These are phyloP conservation scores for Aplochiton taeniatus DNA, from an alignment of 2,797 vertebrate genomes.

Conservation along the genomic window DNA sequence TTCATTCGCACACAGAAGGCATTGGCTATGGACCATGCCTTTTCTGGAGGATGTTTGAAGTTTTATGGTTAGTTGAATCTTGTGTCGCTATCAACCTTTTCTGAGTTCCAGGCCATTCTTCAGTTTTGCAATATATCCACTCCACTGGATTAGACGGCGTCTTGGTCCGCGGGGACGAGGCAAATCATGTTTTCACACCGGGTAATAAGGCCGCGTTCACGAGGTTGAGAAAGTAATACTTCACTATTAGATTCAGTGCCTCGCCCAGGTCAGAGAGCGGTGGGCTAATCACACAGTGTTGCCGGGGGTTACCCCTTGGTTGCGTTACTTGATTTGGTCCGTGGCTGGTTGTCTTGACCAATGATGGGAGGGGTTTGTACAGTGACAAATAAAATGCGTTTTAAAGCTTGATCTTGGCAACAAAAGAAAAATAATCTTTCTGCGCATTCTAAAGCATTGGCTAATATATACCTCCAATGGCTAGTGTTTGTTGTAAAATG, in stretches of 20 bases:
- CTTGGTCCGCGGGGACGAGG: slow-evolving; percentile 4
- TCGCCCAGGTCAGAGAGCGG: slow-evolving; percentile 24
- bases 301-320: background rate
- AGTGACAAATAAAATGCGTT: background rate
- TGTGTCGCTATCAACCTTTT: too few relatives aligned
- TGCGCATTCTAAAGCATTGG: too few relatives aligned
- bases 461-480: too few relatives aligned
- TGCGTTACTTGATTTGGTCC: slow-evolving; percentile 14
- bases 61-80: too few relatives aligned
- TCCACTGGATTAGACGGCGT: background rate
- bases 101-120: background rate
- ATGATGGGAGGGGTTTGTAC: slow-evolving; percentile 17
- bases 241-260: slow-evolving; percentile 24
- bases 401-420: too few relatives aligned
- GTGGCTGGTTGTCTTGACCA: background rate
- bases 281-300: slow-evolving; percentile 8
- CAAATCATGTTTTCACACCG: slow-evolving; percentile 25
- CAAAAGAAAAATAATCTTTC: too few relatives aligned
- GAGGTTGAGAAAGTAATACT: slow-evolving; percentile 24
- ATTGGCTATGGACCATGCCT: too few relatives aligned
- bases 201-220: slow-evolving; percentile 23
- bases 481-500: too few relatives aligned
- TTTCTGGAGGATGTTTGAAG: too few relatives aligned
- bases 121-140: slow-evolving; percentile 16
- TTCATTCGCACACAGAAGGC: too few relatives aligned